Conservation (phyloP, 2,888 invertebrate species). For the Sclerodermus sp. region DNA sequence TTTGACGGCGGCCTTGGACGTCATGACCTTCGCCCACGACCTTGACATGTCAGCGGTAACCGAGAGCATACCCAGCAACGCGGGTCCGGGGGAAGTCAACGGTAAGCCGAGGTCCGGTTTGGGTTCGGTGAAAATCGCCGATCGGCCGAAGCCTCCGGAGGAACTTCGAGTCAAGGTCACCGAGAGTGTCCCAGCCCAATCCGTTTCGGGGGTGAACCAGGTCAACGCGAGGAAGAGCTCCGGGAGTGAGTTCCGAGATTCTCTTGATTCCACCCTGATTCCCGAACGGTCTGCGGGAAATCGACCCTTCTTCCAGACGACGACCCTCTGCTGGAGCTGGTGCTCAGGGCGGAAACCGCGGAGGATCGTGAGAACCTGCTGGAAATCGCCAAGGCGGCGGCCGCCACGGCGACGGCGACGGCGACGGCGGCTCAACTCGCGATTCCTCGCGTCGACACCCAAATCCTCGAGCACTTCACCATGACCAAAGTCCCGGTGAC, state of each 20-base stretch:
- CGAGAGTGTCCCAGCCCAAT: no score
- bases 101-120: no score
- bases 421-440: slow-evolving; percentile 15
- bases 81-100: no score
- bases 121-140: no score
- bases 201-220: no score
- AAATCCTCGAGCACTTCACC: slow-evolving; percentile 42
- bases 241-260: no score
- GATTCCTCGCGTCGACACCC: slow-evolving; percentile 33
- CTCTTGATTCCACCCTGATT: no score
- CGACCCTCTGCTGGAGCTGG: slow-evolving; percentile 51
- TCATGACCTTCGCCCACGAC: slow-evolving; percentile 82
- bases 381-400: slow-evolving; percentile 47
- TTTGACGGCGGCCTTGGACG: slow-evolving; percentile 76
- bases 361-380: slow-evolving; percentile 43
- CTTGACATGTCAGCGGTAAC: slow-evolving; percentile 60
- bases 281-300: no score
- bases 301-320: no score
- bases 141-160: no score
- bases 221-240: no score
- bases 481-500: slow-evolving; percentile 24
- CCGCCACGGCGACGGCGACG: slow-evolving; percentile 41
- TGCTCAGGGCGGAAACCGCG: slow-evolving; percentile 49
- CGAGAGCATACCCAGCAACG: slow-evolving; percentile 33
- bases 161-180: no score